Conservation (phyloP, 2,888 invertebrate species). For the Dicranocentrus wangi region DNA sequence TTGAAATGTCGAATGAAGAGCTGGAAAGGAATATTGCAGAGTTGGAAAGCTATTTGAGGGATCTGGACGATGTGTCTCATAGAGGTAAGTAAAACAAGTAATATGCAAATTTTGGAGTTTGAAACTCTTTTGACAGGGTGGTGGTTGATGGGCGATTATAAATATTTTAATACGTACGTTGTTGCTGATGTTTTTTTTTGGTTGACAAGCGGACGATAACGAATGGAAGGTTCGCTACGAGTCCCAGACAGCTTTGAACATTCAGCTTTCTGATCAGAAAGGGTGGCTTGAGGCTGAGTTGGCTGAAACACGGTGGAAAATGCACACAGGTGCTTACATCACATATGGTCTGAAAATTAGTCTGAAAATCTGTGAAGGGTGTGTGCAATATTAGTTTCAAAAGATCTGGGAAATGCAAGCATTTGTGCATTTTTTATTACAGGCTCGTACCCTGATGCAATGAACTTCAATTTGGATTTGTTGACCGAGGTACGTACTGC, state of each 20-base stretch:
- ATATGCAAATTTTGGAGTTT: not conserved
- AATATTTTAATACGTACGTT: too few species aligned
- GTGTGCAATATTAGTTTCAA: too few species aligned
- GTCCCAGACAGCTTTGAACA: slow-evolving; percentile 73
- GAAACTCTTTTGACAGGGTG: not conserved
- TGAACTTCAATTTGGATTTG: slow-evolving; percentile 73
- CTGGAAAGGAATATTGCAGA: slow-evolving; percentile 73
- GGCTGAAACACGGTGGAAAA: slow-evolving; percentile 74
- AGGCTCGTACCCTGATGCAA: slow-evolving; percentile 73
- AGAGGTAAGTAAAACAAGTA: slow-evolving; percentile 3
- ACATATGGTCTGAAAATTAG: too few species aligned
- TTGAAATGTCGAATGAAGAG: slow-evolving; percentile 73
- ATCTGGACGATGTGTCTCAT: slow-evolving; percentile 66
- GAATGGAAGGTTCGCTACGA: slow-evolving; percentile 77
- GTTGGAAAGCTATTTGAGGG: slow-evolving; percentile 72
- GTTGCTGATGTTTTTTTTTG: not conserved
- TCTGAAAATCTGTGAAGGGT: too few species aligned
- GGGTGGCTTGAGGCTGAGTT: slow-evolving; percentile 75
- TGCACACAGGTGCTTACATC: slow-evolving; percentile 74
- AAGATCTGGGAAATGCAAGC: too few species aligned
- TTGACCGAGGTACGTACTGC: slow-evolving; percentile 72
- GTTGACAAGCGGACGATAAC: slow-evolving; percentile 70
- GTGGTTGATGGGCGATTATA: too few species aligned
- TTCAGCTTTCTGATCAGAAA: slow-evolving; percentile 74
- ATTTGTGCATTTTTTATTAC: slow-evolving; percentile 10